These are phyloP conservation scores for Phorcus lineatus DNA, from an alignment of 2,888 invertebrate species.

Conservation along the genomic window DNA sequence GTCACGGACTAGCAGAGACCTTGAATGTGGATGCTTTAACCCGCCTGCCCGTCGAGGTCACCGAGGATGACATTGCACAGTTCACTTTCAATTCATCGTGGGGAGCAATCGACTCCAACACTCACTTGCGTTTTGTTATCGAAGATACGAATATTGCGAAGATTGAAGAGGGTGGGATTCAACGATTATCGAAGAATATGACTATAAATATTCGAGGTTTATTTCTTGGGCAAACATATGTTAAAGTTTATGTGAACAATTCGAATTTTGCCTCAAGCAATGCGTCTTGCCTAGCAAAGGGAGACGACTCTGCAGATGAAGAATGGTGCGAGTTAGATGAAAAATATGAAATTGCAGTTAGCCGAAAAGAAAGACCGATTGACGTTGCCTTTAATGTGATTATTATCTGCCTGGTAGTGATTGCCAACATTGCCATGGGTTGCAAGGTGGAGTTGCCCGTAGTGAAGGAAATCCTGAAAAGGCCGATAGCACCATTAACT, in stretches of 20 bases:
- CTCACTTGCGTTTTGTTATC: background rate
- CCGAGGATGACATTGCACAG: background rate
- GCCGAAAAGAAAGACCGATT: conserved; percentile 46
- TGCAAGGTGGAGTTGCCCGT: conserved; percentile 74
- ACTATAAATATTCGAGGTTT: conserved; percentile 1
- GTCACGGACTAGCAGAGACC: background rate
- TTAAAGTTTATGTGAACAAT: conserved; percentile 3
- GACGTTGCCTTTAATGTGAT: conserved; percentile 55
- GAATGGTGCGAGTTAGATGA: conserved; percentile 18
- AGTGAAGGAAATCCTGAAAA: conserved; percentile 74
- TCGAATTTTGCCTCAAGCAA: background rate
- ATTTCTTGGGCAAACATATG: conserved; percentile 28
- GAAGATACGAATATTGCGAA: background rate
- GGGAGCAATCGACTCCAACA: background rate
- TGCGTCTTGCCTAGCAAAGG: background rate
- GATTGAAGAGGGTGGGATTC: background rate
- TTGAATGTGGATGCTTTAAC: background rate
- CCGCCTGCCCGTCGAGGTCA: background rate
- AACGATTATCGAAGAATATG: background rate
- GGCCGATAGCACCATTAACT: conserved; percentile 77
- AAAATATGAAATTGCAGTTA: conserved; percentile 49
- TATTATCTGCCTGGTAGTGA: conserved; percentile 56
- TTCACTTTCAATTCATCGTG: background rate
- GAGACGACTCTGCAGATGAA: background rate
- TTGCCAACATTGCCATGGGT: conserved; percentile 76